Conservation (phyloP, 2,888 invertebrate species). For the Nebria brevicollis region DNA sequence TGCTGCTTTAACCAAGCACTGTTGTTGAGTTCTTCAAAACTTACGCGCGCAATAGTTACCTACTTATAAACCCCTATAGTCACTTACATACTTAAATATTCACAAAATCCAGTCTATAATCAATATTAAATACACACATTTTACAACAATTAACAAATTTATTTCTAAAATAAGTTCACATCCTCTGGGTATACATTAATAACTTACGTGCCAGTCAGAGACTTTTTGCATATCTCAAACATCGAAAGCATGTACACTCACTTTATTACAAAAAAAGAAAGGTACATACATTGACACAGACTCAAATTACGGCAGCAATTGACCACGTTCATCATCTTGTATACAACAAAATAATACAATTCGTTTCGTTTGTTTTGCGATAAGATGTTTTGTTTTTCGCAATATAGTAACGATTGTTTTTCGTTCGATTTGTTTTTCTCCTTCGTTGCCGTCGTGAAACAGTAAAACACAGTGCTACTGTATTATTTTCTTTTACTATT, state of each 20-base stretch:
- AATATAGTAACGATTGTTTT: background rate
- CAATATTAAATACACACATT: too few species aligned
- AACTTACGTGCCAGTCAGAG: too few species aligned
- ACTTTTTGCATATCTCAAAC: background rate
- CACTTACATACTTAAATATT: too few species aligned
- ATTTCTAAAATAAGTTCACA: too few species aligned
- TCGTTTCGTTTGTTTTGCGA: background rate
- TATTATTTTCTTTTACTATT: background rate
- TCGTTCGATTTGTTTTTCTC: background rate
- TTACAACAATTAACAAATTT: too few species aligned
- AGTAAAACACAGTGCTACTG: conserved; percentile 1
- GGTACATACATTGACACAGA: too few species aligned
- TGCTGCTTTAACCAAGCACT: background rate
- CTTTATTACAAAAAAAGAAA: background rate
- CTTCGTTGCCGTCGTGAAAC: background rate
- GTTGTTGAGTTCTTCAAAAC: background rate
- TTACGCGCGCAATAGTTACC: background rate
- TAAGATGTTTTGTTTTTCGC: background rate
- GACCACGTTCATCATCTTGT: background rate
- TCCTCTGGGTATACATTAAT: too few species aligned
- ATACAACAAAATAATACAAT: background rate
- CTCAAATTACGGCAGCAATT: background rate
- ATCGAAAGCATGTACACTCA: background rate
- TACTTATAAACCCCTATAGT: background rate
- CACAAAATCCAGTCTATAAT: too few species aligned